These are phyloP conservation scores for Elgaria multicarinata DNA, from an alignment of 2,113 vertebrate genomes.

Conservation along the genomic window DNA sequence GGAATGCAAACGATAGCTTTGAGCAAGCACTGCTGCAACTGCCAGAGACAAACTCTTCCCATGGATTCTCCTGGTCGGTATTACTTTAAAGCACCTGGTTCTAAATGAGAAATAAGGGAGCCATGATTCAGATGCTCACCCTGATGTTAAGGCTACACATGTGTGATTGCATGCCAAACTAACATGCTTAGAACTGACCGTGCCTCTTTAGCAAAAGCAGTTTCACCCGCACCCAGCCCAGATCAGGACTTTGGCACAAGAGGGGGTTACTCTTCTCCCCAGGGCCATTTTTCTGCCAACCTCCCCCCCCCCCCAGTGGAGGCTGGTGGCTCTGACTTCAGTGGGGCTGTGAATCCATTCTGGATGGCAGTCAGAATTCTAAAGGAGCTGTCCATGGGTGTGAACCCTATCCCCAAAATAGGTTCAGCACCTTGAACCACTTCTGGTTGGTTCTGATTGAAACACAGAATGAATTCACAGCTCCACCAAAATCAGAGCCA, in stretches of 20 bases:
- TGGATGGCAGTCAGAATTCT: too few relatives aligned
- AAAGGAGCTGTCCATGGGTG: too few relatives aligned
- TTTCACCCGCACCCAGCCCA: background rate
- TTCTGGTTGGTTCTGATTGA: too few relatives aligned
- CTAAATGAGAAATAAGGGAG: constrained; percentile 67
- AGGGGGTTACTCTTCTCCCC: too few relatives aligned
- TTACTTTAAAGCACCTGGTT: constrained; percentile 62
- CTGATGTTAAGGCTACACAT: background rate
- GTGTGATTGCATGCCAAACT: background rate
- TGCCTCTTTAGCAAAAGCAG: background rate
- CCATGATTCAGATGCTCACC: background rate
- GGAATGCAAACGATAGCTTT: constrained; percentile 71
- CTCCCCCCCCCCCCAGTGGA: too few relatives aligned
- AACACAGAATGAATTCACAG: too few relatives aligned
- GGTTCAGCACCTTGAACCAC: too few relatives aligned
- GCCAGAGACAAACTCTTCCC: constrained; percentile 68
- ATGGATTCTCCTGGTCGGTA: constrained; percentile 75
- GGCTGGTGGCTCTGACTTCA: too few relatives aligned
- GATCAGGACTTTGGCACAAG: background rate
- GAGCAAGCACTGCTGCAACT: constrained; percentile 69
- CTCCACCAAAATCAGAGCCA: too few relatives aligned
- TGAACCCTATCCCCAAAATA: too few relatives aligned
- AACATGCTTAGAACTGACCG: background rate
- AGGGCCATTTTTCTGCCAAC: background rate
- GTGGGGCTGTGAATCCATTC: too few relatives aligned